These are phyloP conservation scores for Dryobota labecula DNA, from an alignment of 2,888 invertebrate species.

Conservation along the genomic window DNA sequence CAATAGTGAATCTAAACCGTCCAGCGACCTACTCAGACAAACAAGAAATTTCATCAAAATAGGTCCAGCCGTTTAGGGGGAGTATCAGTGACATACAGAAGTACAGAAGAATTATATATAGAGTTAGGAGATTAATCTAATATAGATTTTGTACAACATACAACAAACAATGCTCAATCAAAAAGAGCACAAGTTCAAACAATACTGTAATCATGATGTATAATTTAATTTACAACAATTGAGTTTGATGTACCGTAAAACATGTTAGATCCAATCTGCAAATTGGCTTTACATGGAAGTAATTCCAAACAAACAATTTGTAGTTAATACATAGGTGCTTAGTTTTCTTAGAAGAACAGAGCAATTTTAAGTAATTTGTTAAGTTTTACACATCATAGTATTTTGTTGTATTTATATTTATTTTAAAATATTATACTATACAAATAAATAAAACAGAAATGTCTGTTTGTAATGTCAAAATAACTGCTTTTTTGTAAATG, in stretches of 20 bases:
- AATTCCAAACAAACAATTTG: slow-evolving; percentile 20
- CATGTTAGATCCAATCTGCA: slow-evolving; percentile 35
- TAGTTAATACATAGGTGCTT: slow-evolving; percentile 5
- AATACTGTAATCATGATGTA: slow-evolving; percentile 16
- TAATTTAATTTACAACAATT: slow-evolving; percentile 21
- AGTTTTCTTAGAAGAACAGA: slow-evolving; percentile 42
- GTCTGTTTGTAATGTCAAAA: no score
- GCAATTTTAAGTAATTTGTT: slow-evolving; percentile 21
- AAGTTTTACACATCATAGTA: slow-evolving; percentile 14
- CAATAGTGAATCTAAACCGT: no score
- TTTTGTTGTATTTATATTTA: no score
- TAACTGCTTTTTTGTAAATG: no score
- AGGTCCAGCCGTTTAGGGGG: no score
- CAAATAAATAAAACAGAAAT: no score
- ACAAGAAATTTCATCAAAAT: no score
- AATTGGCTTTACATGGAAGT: slow-evolving; percentile 40
- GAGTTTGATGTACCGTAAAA: background rate
- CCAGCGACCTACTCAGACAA: no score
- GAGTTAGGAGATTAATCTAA: background rate
- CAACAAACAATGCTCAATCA: slow-evolving; percentile 10
- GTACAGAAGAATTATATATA: no score
- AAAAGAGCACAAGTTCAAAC: slow-evolving; percentile 19
- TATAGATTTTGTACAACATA: background rate
- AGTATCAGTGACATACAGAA: no score
- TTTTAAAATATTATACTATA: no score